Conservation (phyloP, 2,797 vertebrate species). For the Synaphobranchus kaupii region DNA sequence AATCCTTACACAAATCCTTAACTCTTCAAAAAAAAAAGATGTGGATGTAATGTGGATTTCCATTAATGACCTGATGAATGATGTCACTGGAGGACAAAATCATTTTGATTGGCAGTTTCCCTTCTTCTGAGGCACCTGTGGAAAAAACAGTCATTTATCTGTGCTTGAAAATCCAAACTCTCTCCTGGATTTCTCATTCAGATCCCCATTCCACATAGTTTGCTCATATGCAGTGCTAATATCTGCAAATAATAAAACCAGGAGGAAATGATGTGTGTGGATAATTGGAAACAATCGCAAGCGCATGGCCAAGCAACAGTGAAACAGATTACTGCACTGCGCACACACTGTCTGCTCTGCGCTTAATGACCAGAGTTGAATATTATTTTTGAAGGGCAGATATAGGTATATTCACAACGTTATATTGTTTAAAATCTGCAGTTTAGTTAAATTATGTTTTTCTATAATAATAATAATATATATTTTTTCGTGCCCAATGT, state of each 20-base stretch:
- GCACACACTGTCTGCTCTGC: background rate
- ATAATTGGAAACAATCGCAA: background rate
- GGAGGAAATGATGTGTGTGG: background rate
- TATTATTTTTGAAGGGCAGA: background rate
- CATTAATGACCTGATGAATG: background rate
- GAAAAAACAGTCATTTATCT: background rate
- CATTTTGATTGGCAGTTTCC: background rate
- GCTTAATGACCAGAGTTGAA: background rate
- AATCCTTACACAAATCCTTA: background rate
- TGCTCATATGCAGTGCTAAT: background rate
- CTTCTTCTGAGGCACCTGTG: background rate
- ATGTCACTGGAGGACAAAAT: background rate
- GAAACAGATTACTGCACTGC: background rate
- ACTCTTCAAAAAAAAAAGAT: background rate
- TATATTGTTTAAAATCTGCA: too few relatives aligned
- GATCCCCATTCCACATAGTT: background rate
- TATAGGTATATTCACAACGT: too few relatives aligned
- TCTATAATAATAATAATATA: too few relatives aligned
- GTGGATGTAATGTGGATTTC: background rate
- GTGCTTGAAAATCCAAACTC: background rate
- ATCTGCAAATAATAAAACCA: background rate
- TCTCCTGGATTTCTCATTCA: background rate
- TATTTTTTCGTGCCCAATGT: too few relatives aligned
- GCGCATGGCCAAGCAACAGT: background rate
- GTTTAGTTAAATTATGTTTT: too few relatives aligned